phyloP scores from a whole-genome alignment of 2,113 vertebrate genomes.

The Brienomyrus brachyistius region DNA sequence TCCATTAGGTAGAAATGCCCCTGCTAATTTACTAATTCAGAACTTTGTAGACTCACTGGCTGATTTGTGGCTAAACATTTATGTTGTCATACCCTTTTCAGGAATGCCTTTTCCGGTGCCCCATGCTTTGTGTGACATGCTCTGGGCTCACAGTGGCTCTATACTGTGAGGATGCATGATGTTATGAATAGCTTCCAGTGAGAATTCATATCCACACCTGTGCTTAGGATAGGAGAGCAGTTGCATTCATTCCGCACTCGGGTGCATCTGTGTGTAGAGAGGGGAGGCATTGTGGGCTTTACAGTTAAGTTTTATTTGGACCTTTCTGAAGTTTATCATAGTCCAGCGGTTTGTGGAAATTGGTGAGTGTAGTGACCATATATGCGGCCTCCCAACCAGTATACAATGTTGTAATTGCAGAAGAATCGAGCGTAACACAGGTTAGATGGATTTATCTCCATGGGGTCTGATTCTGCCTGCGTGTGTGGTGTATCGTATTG shows the following conservation, averaged over 20 bases:
- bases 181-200: neutral
- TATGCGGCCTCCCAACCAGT: neutral
- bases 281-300: neutral
- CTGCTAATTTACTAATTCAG: neutral
- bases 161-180: neutral
- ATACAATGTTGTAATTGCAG: neutral
- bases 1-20: neutral
- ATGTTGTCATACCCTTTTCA: neutral
- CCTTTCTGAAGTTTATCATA: neutral
- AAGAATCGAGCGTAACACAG: neutral
- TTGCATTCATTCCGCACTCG: neutral
- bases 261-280: neutral
- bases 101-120: neutral
- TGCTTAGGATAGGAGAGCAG: neutral
- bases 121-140: neutral
- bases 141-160: neutral
- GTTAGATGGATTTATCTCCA: neutral
- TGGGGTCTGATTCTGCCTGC: neutral
- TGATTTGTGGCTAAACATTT: neutral
- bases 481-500: neutral
- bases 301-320: neutral
- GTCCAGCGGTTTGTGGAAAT: neutral
- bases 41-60: neutral
- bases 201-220: neutral
- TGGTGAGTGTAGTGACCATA: neutral